A percentile compares a stretch with the other conserved stretches of the same genome.
Evolutionary conservation across 2,113 vertebrate genomes (phyloP).

Genomic region (Circaetus gallicus): DNA sequence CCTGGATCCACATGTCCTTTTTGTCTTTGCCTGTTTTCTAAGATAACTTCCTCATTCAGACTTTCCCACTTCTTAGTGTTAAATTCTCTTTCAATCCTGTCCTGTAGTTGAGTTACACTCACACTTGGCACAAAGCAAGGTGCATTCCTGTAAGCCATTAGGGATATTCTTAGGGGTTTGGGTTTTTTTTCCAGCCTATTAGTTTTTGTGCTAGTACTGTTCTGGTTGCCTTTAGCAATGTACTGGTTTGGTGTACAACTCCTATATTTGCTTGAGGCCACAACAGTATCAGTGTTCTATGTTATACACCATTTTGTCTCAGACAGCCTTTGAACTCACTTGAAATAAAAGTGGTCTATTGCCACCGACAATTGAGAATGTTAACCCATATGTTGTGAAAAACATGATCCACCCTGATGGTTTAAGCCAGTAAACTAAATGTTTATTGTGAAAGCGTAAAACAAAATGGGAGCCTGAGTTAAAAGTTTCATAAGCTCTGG

Average conservation of each 20-base stretch:
- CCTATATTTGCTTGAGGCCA: slow-evolving; percentile 38
- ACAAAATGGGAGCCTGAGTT: not conserved
- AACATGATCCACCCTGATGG: not conserved
- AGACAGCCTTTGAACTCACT: not conserved
- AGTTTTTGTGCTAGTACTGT: not conserved
- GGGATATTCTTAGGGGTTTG: not conserved
- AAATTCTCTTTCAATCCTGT: not conserved
- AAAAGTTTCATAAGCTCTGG: not conserved
- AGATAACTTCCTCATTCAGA: not conserved
- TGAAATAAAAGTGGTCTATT: not conserved
- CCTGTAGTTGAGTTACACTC: not conserved
- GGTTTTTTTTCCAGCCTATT: not conserved
- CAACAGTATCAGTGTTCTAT: slow-evolving; percentile 15
- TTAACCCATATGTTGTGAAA: not conserved
- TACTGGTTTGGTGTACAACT: not conserved
- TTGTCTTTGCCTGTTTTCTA: not conserved
- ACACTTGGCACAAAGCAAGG: not conserved
- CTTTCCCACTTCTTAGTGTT: not conserved
- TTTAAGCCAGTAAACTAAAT: not conserved
- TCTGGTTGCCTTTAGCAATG: not conserved
- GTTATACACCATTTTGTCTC: slow-evolving; percentile 16
- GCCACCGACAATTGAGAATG: not conserved
- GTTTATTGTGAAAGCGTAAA: not conserved
- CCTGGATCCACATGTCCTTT: not conserved
- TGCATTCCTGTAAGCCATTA: not conserved